Percentiles rank a stretch among this genome's conserved stretches.
Conservation (phyloP, 1,140 invertebrate genomes). For the Hormaphis cornu region DNA sequence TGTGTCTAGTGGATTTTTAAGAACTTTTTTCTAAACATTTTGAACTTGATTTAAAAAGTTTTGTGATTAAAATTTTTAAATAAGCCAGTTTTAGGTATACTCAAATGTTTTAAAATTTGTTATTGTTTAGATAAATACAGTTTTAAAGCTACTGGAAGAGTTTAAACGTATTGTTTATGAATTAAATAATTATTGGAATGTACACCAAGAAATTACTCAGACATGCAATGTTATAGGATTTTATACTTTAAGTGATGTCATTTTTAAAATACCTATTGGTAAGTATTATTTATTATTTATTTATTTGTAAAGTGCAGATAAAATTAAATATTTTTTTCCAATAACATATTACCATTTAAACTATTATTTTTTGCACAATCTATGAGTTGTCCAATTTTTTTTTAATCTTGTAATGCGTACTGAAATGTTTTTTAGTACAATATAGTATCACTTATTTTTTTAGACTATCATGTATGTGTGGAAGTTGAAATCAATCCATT, state of each 20-base stretch:
- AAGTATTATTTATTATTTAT: neutral
- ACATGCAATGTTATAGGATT: constrained; percentile 8
- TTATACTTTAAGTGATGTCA: neutral
- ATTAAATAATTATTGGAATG: constrained; percentile 1
- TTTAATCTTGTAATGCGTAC: too few relatives aligned
- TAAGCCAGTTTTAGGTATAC: too few relatives aligned
- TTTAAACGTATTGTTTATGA: neutral
- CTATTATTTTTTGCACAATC: too few relatives aligned
- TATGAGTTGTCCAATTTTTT: too few relatives aligned
- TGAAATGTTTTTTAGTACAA: too few relatives aligned
- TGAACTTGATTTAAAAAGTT: too few relatives aligned
- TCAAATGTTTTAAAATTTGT: neutral
- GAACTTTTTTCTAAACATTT: too few relatives aligned
- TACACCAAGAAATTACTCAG: neutral
- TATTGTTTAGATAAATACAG: neutral
- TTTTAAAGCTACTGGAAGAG: neutral
- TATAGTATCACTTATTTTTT: neutral
- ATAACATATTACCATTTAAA: too few relatives aligned
- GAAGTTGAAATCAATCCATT: neutral
- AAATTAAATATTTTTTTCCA: neutral
- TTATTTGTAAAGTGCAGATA: neutral
- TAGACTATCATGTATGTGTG: neutral
- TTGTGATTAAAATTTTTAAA: too few relatives aligned
- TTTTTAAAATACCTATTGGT: constrained; percentile 12
- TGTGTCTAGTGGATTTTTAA: too few relatives aligned